These are phyloP conservation scores for Dromas ardeola DNA, from an alignment of 2,113 vertebrate genomes.

Conservation along the genomic window DNA sequence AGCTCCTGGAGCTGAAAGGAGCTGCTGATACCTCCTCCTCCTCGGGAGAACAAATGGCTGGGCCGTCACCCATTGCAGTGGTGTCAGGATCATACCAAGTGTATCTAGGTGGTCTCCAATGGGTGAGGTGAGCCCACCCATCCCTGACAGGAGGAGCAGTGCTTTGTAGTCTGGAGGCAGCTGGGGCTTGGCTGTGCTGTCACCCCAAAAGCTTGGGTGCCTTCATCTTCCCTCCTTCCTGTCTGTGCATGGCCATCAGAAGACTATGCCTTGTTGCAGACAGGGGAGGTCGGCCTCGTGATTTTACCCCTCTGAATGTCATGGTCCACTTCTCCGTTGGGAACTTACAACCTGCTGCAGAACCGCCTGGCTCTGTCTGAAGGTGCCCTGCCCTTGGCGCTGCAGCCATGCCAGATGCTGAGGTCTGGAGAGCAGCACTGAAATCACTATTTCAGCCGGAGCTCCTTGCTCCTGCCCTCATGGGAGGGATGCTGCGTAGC, in stretches of 20 bases:
- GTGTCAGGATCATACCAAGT: background rate
- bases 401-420: background rate
- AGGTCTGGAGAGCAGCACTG: background rate
- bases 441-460: background rate
- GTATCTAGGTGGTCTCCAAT: background rate
- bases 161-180: background rate
- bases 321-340: background rate
- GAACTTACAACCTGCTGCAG: background rate
- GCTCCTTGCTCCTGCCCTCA: background rate
- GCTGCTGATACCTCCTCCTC: background rate
- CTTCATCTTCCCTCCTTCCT: background rate
- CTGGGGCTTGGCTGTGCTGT: background rate
- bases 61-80: fast-evolving
- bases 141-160: background rate
- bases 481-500: background rate
- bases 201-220: background rate
- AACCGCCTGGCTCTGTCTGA: background rate
- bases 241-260: background rate
- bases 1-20: background rate
- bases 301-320: background rate
- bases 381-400: background rate
- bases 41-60: background rate
- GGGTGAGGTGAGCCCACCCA: background rate
- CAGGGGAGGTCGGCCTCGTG: background rate
- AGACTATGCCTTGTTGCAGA: background rate